These are phyloP conservation scores for Alauda arvensis DNA, from an alignment of 2,797 vertebrate species.

Conservation along the genomic window DNA sequence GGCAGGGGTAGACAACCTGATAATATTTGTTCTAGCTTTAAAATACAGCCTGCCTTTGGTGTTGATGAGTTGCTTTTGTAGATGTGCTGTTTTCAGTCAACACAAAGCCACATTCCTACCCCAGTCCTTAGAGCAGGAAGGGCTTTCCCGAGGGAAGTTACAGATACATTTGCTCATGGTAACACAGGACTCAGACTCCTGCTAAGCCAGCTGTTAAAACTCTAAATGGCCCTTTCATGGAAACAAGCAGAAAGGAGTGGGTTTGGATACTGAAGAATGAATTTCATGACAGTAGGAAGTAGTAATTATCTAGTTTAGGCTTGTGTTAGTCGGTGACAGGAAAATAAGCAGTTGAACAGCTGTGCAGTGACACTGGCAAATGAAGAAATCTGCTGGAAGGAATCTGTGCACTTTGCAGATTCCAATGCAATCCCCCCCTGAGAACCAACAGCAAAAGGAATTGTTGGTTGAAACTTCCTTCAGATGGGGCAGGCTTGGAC, in stretches of 20 bases:
- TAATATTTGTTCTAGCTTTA: background rate
- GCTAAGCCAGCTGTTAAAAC: background rate
- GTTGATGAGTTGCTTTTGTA: background rate
- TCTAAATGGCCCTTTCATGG: background rate
- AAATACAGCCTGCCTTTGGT: background rate
- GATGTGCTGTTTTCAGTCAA: background rate
- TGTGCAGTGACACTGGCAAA: background rate
- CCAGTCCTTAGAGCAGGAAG: fast-evolving
- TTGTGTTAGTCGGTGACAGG: constrained; percentile 4
- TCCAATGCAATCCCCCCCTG: background rate
- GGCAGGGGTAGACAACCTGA: background rate
- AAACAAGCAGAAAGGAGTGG: background rate
- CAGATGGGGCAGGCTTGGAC: background rate
- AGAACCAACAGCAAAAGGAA: background rate
- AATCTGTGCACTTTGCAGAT: background rate
- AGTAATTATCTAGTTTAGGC: constrained; percentile 26
- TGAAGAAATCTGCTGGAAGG: constrained; percentile 15
- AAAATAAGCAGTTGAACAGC: constrained; percentile 45
- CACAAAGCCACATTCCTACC: background rate
- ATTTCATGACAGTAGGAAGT: constrained; percentile 2
- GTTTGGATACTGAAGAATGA: constrained; percentile 12
- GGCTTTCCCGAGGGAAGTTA: background rate
- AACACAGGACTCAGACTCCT: background rate
- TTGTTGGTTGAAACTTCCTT: background rate
- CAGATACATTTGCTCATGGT: background rate